Conservation (phyloP, 2,888 invertebrate species). For the Pediacus dermestoides region DNA sequence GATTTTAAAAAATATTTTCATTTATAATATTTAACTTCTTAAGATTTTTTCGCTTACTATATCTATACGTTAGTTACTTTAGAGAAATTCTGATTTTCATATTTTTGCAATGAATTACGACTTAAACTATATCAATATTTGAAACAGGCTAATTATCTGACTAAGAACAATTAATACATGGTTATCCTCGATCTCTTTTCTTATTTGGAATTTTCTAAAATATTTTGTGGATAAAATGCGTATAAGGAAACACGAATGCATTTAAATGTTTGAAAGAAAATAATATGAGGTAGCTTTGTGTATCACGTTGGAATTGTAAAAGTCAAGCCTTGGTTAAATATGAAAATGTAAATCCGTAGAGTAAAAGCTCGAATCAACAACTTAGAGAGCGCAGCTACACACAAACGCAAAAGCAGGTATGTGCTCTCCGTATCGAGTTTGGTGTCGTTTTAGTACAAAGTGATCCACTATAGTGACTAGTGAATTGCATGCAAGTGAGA, state of each 20-base stretch:
- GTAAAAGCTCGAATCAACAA: constrained; percentile 15
- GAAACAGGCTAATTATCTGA: too few species aligned
- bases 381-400: constrained; percentile 8
- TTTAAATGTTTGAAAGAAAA: neutral
- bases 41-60: too few species aligned
- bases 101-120: too few species aligned
- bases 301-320: constrained; percentile 4
- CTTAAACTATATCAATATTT: too few species aligned
- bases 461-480: constrained; percentile 27
- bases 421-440: constrained; percentile 21
- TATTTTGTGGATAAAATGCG: too few species aligned
- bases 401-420: constrained; percentile 15
- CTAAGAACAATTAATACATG: too few species aligned
- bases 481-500: constrained; percentile 23
- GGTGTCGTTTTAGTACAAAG: constrained; percentile 28
- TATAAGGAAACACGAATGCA: neutral
- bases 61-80: too few species aligned
- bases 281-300: neutral
- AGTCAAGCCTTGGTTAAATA: constrained; percentile 23
- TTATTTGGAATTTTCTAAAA: too few species aligned
- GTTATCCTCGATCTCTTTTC: too few species aligned
- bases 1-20: too few species aligned
- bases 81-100: too few species aligned
- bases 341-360: constrained; percentile 22
- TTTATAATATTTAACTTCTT: too few species aligned